These are phyloP conservation scores for Lophochroa leadbeateri DNA, from an alignment of 2,113 vertebrate genomes.

Conservation along the genomic window DNA sequence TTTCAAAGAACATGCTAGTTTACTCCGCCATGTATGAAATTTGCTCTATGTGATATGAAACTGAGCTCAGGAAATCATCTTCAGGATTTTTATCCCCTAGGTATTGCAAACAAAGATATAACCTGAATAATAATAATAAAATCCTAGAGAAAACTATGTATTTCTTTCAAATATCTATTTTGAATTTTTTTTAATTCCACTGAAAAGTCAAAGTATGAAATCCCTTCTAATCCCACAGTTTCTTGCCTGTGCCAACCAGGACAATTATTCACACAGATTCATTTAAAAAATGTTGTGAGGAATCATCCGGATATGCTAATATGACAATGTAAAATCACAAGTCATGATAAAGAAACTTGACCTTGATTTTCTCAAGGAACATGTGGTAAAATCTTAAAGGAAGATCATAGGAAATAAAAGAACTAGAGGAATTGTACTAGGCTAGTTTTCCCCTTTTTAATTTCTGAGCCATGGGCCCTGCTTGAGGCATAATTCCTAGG, in stretches of 20 bases:
- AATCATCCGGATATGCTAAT: background rate
- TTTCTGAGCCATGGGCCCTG: background rate
- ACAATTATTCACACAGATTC: background rate
- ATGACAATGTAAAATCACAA: background rate
- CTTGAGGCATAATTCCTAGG: slow-evolving; percentile 20
- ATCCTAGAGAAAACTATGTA: background rate
- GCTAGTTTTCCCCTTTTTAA: background rate
- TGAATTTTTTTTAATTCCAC: background rate
- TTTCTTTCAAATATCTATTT: background rate
- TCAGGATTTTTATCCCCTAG: background rate
- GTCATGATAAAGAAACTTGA: background rate
- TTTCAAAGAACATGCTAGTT: background rate
- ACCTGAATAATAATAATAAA: background rate
- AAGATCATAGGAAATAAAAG: background rate
- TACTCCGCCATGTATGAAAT: background rate
- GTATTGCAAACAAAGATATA: background rate
- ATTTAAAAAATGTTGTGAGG: background rate
- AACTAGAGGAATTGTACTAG: background rate
- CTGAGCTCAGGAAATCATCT: background rate
- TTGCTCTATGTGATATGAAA: background rate
- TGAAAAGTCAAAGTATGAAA: background rate
- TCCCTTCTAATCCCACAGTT: background rate
- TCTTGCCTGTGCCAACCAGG: background rate
- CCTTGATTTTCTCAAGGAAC: background rate
- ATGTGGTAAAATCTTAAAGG: background rate